Evolutionary conservation across 2,888 invertebrate genomes (phyloP).

Genomic region (Callinectes sapidus): DNA sequence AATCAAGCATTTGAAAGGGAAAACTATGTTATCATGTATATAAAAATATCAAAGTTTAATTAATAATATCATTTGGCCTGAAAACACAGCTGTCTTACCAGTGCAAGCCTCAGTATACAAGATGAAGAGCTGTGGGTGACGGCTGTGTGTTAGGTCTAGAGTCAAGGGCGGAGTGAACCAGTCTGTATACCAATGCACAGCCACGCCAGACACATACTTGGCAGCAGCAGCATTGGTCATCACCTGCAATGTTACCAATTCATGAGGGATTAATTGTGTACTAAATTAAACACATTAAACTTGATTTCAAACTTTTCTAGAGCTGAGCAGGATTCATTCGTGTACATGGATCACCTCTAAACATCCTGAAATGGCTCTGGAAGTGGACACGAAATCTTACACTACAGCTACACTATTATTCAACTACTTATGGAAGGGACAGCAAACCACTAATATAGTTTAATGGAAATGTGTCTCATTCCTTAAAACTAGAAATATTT

Average conservation of each 20-base stretch:
- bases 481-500: too few relatives aligned
- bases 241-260: constrained; percentile 71
- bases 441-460: too few relatives aligned
- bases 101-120: constrained; percentile 79
- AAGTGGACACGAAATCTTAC: too few relatives aligned
- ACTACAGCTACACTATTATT: too few relatives aligned
- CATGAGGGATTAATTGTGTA: not conserved
- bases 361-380: not conserved
- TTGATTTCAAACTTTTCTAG: not conserved
- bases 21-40: not conserved
- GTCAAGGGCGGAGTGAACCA: constrained; percentile 75
- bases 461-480: too few relatives aligned
- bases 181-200: constrained; percentile 79
- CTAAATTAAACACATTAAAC: not conserved
- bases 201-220: constrained; percentile 77
- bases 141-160: constrained; percentile 76
- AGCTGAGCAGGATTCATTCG: not conserved
- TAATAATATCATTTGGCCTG: not conserved
- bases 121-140: constrained; percentile 78
- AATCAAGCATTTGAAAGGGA: too few relatives aligned
- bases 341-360: not conserved
- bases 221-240: constrained; percentile 74
- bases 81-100: constrained; percentile 11
- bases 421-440: too few relatives aligned
- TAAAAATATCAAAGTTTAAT: not conserved